Base-by-base conservation (phyloP, 2,888 invertebrate genomes). In the Hypena proboscidalis region DNA sequence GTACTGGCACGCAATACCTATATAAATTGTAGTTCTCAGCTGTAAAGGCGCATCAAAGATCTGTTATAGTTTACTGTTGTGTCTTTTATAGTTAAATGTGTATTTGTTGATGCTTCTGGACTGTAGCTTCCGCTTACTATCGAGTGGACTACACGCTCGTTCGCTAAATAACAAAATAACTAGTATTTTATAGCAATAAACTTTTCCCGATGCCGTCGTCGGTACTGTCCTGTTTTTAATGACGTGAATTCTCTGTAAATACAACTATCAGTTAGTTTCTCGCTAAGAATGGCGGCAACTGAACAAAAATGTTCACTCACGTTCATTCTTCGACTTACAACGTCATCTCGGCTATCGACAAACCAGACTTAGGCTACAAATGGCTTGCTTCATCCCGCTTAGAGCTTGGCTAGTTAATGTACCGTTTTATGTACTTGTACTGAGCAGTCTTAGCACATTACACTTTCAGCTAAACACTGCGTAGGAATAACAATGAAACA, bases 361-460 rank as follows among this genome's bases (percentile, higher is more conserved):
- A 53, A 62, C 49, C 42, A 40, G 47, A 58, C 58, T 58, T 44
- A 41, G 58, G 65, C 70, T 70, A 60, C 78, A 77, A 80, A 77
- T 71, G 74, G 70, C 62, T 62, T 51, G 60, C 58, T 64, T 68
- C 69, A 68, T 68, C 68, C 69, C 63, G 63, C 67, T 74, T 70
- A 64, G 60, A 69, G 70, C 63, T 63, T 61, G 60, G 59, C 64
- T 67, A 62, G 66, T 73, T 66, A 74, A 74, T 69, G 66, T 77
- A 70, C 77, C 70, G 77, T 80, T 64, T 43, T 44, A 58, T 41
- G 61, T 65, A 62, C 36, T 39, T 61, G 62, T 37, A 32, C n/a
- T n/a, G n/a, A 43, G 32, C 56, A 55, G 56, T 49, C 51, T 51
- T 38, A 47, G 42, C 60, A 67, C 60, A 58, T 70, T 70, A 70